These are phyloP conservation scores for Leptatherina wallacei DNA, from an alignment of 2,797 vertebrate genomes.

Conservation along the genomic window DNA sequence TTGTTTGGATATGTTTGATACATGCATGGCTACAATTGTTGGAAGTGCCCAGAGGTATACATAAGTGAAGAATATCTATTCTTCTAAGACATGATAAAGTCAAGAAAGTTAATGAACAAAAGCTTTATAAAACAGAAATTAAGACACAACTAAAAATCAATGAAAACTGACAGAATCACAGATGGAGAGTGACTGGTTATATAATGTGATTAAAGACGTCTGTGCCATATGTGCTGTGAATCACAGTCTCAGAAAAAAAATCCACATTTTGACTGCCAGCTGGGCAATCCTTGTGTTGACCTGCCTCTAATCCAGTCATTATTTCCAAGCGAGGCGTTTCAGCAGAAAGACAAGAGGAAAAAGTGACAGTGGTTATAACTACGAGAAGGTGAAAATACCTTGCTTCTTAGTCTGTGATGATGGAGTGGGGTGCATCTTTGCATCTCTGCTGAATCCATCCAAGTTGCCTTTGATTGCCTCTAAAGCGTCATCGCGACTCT, in stretches of 20 bases:
- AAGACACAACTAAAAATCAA: background rate
- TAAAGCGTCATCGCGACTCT: conserved; percentile 95
- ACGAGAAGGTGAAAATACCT: conserved; percentile 81
- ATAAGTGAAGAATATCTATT: conserved; percentile 6
- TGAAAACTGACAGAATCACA: conserved; percentile 1
- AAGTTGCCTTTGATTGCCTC: conserved; percentile 99
- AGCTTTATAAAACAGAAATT: background rate
- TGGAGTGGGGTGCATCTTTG: conserved; percentile 96
- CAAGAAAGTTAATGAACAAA: conserved; percentile 7
- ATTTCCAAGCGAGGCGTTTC: conserved; percentile 3
- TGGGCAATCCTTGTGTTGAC: conserved; percentile 27
- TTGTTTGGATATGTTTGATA: conserved; percentile 9
- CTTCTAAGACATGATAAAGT: background rate
- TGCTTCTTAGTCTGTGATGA: conserved; percentile 91
- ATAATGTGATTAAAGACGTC: conserved; percentile 1
- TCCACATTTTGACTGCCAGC: conserved; percentile 26
- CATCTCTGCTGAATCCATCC: conserved; percentile 98
- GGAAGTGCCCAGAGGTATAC: conserved; percentile 9
- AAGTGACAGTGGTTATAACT: conserved; percentile 4
- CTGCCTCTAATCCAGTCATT: conserved; percentile 28
- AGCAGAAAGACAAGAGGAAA: conserved; percentile 4
- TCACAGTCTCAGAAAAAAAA: conserved; percentile 12
- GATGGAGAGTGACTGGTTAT: conserved; percentile 6
- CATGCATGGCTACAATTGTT: conserved; percentile 14
- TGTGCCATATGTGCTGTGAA: background rate